Base-by-base conservation (phyloP, 2,113 vertebrate genomes). In the Odocoileus hemionus region DNA sequence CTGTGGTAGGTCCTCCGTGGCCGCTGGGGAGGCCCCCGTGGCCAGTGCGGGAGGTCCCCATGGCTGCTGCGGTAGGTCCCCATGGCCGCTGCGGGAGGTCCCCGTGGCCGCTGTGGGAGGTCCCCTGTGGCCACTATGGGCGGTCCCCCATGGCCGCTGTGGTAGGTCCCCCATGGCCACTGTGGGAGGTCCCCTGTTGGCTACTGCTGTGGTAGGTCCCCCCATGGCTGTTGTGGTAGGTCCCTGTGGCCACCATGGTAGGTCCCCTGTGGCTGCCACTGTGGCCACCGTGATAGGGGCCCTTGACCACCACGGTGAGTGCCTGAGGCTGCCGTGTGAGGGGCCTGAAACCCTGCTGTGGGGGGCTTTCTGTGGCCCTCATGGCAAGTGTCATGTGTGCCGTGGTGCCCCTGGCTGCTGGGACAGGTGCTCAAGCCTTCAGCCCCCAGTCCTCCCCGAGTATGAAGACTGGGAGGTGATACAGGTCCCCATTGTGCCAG, bases 61-160 rank as follows among this genome's bases (percentile, higher is more conserved):
- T 99, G 97, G 99, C 99, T 0, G 99, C 99, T 0, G 99, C 99
- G 99, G 96, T 95, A 80, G 86, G 96, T 95, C 33, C n/a, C 50
- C 30, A 1, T 28, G 87, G 47, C 25, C 7, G 0, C 26, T 0
- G 11, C 28, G 74, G 61, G 0, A n/a, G 61, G 61, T n/a, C 43
- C 11, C 0, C 36, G 1, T 28, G n/a, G 17, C 1, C 0, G 1
- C 2, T 8, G 7, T 1, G 54, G 21, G 1, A 7, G 28, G 70
- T 10, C 47, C 12, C 50, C n/a, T 13, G 0, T 14, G 80, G 28
- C 76, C 10, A 6, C 30, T 1, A 6, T 33, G 6, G 14, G 5
- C 25, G 33, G 39, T 16, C 3, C n/a, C 10, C 26, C 39, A 39
- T 39, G 39, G 39, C 30, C 1, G 6, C 1, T 0, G 2, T 54